These are phyloP conservation scores for Trogon surrucura DNA, from an alignment of 2,113 vertebrate species.

Conservation along the genomic window DNA sequence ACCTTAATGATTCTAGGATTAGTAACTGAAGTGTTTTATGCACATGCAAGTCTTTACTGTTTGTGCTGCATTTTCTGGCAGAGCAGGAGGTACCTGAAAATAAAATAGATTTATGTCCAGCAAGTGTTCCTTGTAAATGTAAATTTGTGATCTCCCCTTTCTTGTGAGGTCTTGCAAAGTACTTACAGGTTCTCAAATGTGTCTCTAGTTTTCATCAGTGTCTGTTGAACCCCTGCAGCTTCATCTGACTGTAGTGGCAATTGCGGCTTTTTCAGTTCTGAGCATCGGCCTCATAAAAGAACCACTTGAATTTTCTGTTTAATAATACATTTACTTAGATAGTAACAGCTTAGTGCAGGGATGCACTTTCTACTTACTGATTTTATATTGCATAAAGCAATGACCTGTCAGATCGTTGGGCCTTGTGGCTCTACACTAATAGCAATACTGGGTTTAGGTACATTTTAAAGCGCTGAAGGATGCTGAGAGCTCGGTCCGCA, in stretches of 20 bases:
- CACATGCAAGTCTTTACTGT: background rate
- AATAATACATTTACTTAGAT: background rate
- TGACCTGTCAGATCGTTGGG: background rate
- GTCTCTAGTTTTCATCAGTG: background rate
- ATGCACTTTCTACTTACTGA: background rate
- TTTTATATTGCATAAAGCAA: background rate
- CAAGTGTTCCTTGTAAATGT: background rate
- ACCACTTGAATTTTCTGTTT: background rate
- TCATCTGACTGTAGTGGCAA: background rate
- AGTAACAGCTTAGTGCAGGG: background rate
- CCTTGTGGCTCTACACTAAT: background rate
- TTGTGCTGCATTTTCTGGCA: background rate
- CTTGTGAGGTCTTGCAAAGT: background rate
- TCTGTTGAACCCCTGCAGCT: background rate
- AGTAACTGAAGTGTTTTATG: background rate
- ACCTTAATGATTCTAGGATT: too few relatives aligned
- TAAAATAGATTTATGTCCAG: background rate
- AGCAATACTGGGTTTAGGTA: background rate
- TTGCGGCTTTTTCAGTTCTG: background rate
- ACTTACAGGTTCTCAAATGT: background rate
- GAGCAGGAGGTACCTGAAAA: background rate
- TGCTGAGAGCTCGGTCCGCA: background rate
- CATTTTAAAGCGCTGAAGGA: background rate
- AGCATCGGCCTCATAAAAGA: background rate
- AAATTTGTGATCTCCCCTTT: background rate